Base-by-base conservation (phyloP, 2,888 invertebrate species). In the Callimorpha dominula region DNA sequence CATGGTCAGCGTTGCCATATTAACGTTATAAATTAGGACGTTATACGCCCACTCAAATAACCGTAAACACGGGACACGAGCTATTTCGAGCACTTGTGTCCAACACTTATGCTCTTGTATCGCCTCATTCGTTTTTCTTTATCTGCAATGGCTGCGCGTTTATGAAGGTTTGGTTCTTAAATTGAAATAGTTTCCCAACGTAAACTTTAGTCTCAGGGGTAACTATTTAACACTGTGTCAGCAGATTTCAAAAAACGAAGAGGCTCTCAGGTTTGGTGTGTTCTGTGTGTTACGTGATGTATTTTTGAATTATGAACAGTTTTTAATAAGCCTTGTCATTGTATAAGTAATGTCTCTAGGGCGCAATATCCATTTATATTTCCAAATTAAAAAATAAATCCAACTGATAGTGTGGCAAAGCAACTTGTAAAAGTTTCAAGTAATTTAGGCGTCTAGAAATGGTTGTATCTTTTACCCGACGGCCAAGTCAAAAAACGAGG, bases 1-100 rank as follows among this genome's bases (percentile, higher is more conserved):
- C 92, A 92, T 91, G 88, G 74, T 64, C 43, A 72, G 68, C 57
- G 79, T 87, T 82, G 82, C 85, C 88, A 86, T 94, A 95, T 95
- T 94, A 95, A 93, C 90, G 94, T 94, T 94, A 95, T 95, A 95
- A 95, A 95, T 95, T 93, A 94, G 94, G 92, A 94, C 89, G 92
- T 95, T 92, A 94, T 88, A 85, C 84, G 89, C 88, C 91, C 93
- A 93, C 93, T 93, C 92, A 93, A 94, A 94, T 95, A 95, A 94
- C 92, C 93, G 92, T 94, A 94, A 93, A 92, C 88, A 88, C 88
- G 79, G 80, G 83, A 85, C 87, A 89, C 87, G 89, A 92, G 92
- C 91, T 93, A 91, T 95, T 91, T 84, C 78, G 86, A 86, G 87
- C 94, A 94, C 94, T 94, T 93, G 95, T 83, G 89, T 79, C 81